Conservation (phyloP, 2,113 vertebrate genomes). For the Ivindomyrus marchei region DNA sequence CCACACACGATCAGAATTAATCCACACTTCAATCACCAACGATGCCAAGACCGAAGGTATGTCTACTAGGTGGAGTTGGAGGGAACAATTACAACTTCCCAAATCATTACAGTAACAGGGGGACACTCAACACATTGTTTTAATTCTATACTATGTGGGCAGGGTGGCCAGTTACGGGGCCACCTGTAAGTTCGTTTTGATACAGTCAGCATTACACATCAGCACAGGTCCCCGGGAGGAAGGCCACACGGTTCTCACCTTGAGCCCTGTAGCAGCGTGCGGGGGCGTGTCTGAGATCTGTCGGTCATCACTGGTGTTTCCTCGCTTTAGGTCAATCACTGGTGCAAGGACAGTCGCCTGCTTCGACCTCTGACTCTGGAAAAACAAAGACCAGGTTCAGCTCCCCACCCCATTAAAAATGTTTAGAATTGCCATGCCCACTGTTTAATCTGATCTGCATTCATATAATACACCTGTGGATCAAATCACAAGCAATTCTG, state of each 20-base stretch:
- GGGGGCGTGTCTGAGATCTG: conserved; percentile 85
- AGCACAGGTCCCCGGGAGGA: not conserved
- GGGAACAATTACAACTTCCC: too few relatives aligned
- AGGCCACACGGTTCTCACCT: conserved; percentile 56
- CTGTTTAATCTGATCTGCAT: not conserved
- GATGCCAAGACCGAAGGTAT: too few relatives aligned
- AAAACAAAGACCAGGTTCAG: not conserved
- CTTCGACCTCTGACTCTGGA: conserved; percentile 83
- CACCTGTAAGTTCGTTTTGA: too few relatives aligned
- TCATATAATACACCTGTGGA: not conserved
- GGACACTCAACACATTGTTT: too few relatives aligned
- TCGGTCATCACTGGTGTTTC: conserved; percentile 78
- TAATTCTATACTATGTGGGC: too few relatives aligned
- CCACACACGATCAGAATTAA: too few relatives aligned
- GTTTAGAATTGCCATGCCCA: not conserved
- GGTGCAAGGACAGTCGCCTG: conserved; percentile 90
- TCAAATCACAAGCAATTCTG: not conserved
- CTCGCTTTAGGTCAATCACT: conserved; percentile 91
- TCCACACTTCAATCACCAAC: too few relatives aligned
- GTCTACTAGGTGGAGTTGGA: too few relatives aligned
- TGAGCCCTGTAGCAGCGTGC: conserved; percentile 74
- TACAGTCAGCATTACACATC: not conserved
- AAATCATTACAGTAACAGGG: too few relatives aligned
- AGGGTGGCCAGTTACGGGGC: too few relatives aligned
- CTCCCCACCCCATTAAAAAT: not conserved